A percentile compares a stretch with the other conserved stretches of the same genome.
Conservation (phyloP, 2,888 invertebrate genomes). For the Polydrusus tereticollis region DNA sequence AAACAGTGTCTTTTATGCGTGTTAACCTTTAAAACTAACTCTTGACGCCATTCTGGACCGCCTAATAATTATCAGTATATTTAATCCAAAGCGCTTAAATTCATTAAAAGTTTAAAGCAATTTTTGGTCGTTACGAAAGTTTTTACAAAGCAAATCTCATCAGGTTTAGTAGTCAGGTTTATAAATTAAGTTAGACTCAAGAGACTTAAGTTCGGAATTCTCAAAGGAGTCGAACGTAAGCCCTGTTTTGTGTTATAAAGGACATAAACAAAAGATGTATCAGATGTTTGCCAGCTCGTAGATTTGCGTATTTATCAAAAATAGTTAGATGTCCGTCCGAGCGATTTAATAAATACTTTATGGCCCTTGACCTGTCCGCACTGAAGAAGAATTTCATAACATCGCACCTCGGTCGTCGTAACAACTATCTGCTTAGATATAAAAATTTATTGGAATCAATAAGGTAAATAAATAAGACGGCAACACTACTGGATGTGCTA, state of each 20-base stretch:
- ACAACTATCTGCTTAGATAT: too few species aligned
- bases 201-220: constrained; percentile 1
- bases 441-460: too few species aligned
- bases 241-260: neutral
- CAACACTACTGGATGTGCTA: too few species aligned
- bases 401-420: too few species aligned
- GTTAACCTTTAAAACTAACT: too few species aligned
- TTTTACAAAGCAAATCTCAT: neutral
- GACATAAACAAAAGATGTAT: neutral
- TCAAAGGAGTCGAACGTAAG: neutral
- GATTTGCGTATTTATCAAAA: neutral
- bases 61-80: neutral
- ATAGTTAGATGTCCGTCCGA: too few species aligned
- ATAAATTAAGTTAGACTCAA: neutral
- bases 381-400: too few species aligned
- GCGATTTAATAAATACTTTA: too few species aligned
- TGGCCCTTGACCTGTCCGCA: too few species aligned
- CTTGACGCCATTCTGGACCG: too few species aligned
- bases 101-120: neutral
- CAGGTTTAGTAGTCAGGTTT: neutral
- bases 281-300: neutral
- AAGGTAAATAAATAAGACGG: too few species aligned
- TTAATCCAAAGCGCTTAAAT: neutral
- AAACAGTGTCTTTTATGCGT: too few species aligned
- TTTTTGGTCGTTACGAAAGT: neutral